Evolutionary conservation across 2,888 invertebrate species (phyloP).

Genomic region (Dastarcus helophoroides): DNA sequence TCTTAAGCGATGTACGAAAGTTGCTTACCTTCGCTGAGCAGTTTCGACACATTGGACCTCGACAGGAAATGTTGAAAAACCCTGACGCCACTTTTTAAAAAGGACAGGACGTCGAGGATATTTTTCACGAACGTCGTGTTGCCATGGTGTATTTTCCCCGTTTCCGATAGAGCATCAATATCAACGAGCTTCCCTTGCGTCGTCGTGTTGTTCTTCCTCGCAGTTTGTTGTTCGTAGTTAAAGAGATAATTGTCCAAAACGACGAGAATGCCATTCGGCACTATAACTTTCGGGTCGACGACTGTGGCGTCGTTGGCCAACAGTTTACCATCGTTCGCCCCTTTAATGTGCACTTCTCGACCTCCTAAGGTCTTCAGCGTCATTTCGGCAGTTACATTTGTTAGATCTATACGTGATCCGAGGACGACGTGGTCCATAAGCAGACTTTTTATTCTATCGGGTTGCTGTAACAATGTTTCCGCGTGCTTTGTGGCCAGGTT

Average conservation of each 20-base stretch:
- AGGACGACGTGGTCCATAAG: constrained; percentile 49
- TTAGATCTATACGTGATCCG: constrained; percentile 42
- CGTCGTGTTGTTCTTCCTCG: constrained; percentile 14
- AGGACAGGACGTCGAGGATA: constrained; percentile 43
- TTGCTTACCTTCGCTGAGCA: constrained; percentile 41
- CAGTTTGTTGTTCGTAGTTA: constrained; percentile 26
- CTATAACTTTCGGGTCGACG: constrained; percentile 32
- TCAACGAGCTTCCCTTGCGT: constrained; percentile 16
- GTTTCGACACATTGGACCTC: constrained; percentile 47
- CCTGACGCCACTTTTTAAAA: constrained; percentile 50
- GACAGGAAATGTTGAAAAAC: constrained; percentile 52
- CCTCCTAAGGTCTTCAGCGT: constrained; percentile 40
- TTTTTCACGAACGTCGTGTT: constrained; percentile 38
- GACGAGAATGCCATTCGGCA: constrained; percentile 37
- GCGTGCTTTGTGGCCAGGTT: constrained; percentile 38
- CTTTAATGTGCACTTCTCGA: constrained; percentile 31
- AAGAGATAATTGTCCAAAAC: constrained; percentile 39
- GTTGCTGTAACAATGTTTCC: constrained; percentile 32
- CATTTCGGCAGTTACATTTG: constrained; percentile 37
- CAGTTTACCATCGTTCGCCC: constrained; percentile 27
- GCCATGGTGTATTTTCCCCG: constrained; percentile 14
- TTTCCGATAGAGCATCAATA: constrained; percentile 18
- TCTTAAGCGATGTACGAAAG: constrained; percentile 4
- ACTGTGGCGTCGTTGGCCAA: constrained; percentile 37
- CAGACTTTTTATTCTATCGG: constrained; percentile 44